These are phyloP conservation scores for Cepaea nemoralis DNA, from an alignment of 1,140 invertebrate species.

Conservation along the genomic window DNA sequence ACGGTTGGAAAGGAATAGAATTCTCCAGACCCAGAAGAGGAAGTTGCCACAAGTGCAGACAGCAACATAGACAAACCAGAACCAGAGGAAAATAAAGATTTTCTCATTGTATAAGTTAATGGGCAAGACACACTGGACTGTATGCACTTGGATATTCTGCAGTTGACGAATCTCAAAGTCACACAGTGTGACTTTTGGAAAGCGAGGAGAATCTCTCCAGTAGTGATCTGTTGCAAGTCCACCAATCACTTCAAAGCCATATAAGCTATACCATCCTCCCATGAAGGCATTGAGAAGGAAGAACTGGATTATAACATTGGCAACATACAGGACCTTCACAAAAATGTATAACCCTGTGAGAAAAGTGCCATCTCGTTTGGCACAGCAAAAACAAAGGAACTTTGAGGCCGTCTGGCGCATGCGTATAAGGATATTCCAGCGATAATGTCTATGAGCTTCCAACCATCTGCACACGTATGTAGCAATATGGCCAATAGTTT, in stretches of 20 bases:
- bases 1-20: slow-evolving; percentile 61
- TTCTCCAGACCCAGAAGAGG: slow-evolving; percentile 64
- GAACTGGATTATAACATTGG: slow-evolving; percentile 74
- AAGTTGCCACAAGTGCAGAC: slow-evolving; percentile 60
- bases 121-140: slow-evolving; percentile 75
- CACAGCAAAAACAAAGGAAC: slow-evolving; percentile 67
- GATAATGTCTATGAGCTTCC: slow-evolving; percentile 64
- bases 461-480: slow-evolving; percentile 65
- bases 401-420: slow-evolving; percentile 60
- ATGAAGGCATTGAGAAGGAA: slow-evolving; percentile 74
- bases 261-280: slow-evolving; percentile 72
- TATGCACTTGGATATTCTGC: slow-evolving; percentile 64
- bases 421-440: slow-evolving; percentile 58
- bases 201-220: slow-evolving; percentile 68
- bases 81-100: slow-evolving; percentile 72
- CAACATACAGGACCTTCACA: slow-evolving; percentile 73
- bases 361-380: slow-evolving; percentile 73
- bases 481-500: slow-evolving; percentile 61
- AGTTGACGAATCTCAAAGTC: slow-evolving; percentile 73
- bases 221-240: slow-evolving; percentile 70
- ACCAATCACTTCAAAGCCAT: slow-evolving; percentile 72
- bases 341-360: slow-evolving; percentile 73
- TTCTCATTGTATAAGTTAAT: slow-evolving; percentile 77
- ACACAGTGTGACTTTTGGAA: slow-evolving; percentile 73
- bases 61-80: slow-evolving; percentile 69